Base-by-base conservation (phyloP, 2,888 invertebrate species). In the Drosophila nigricruria region DNA sequence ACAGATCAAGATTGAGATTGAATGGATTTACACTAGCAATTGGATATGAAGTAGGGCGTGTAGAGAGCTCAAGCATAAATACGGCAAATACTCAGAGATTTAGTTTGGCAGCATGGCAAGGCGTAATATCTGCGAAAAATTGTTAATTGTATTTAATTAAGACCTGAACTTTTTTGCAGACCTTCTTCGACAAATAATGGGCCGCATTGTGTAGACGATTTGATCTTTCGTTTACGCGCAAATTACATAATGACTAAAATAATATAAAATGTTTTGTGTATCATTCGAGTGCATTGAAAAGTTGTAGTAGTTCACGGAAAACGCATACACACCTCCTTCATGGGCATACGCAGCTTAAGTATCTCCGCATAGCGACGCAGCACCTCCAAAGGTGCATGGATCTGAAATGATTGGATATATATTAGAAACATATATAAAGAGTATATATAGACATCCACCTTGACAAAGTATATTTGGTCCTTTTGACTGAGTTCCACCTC, bases 301-400 rank as follows among this genome's bases (percentile, higher is more conserved):
- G n/a, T 3, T 18, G 5, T 10, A 0, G 0, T 36, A 0, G 0
- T 36, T 4, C 4, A 20, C 2, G 34, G 10, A 9, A 18, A 25
- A 36, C 25, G 10, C 3, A 6, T 38, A 92, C 92, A 90, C 91
- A 97, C 95, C 94, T 96, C 96, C 94, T 96, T 97, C 97, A 98
- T 98, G 4, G 98, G 98, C 96, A 98, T 96, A 91, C 97, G 94
- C 27, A 98, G 94, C 92, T 98, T 98, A 82, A 98, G 94, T 87
- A 98, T 97, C 93, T 98, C 98, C 70, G 97, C 96, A 93, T 98
- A 98, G 83, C 97, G 95, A 79, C 96, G 94, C 57, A 98, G 93
- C 8, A 98, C 97, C 90, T 96, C 95, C 81, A 95, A 93, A 0
- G 98, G 97, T 1, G 97, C 97, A 93, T 98, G 97, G 69, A 98